Evolutionary conservation across 2,797 vertebrate genomes (phyloP), one percentile per base, ranked within the genome.

Genomic region (Babyrousa celebensis): DNA sequence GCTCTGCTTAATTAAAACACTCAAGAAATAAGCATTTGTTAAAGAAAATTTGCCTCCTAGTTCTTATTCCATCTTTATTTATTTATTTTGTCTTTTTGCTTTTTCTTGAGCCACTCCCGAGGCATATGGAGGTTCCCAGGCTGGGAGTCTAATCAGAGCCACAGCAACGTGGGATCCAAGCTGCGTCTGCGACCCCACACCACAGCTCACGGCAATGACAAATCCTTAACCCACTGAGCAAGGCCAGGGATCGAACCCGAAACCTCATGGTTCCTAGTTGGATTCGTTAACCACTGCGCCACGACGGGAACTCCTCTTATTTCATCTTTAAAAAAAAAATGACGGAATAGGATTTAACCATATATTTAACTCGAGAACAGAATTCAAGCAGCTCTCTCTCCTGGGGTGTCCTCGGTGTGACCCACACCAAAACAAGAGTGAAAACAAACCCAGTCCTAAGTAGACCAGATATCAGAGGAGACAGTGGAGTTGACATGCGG

Each of bases 1-100:
- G 77, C 29, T n/a, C 27, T 62, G 29, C 54, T 95, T 91, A 94
- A 94, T 67, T 80, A 92, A 94, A 96, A 94, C 70, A 79, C 14
- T 27, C 52, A 91, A 85, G 48, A 79, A 94, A 91, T 43, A 58
- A 95, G n/a, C 27, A 95, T 83, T 62, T 82, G 58, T 70, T 94
- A 63, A 94, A 91, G 71, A 85, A 96, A 92, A 91, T 48, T 67
- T 96, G 25, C 21, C 71, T 79, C 29, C 2, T 17, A 17, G n/a
- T 93, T 96, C 82, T 85, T 91, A 74, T n/a, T 88, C 27, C 25
- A 43, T 74, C 79, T 96, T 36, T 36, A 36, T 36, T 36, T 36
- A 36, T 36, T 36, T 36, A 36, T 36, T 36, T 36, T 3, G 36
- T 36, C 36, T 36, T 36, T 36, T 36, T 36, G 36, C 36, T 36